Evolutionary conservation across 1,140 invertebrate species (phyloP), one percentile per base, ranked within the genome.

Genomic region (Drosophila obscura): DNA sequence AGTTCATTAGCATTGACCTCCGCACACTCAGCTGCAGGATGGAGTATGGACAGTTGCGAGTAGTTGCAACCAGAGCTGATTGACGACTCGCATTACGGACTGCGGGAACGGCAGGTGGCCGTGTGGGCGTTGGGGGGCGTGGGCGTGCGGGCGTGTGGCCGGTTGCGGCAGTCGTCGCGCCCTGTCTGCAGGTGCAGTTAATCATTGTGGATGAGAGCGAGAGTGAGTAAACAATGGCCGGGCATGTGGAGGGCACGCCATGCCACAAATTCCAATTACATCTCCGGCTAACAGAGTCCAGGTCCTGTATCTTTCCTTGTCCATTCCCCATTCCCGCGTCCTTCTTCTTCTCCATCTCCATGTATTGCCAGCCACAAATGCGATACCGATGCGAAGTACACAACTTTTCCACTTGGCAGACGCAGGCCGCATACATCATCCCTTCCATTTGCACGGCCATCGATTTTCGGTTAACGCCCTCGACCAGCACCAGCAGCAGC

Each of bases 61-160:
- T 94, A 94, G n/a, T 92, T 93, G 13, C 94, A 94, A 78, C 82
- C 84, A 2, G 64, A 76, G 26, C 93, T 94, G 67, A 80, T 91
- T 73, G 87, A 91, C 76, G 90, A 87, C 60, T 69, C 67, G 53
- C 64, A 90, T 65, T 91, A 83, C 67, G 64, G 66, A 31, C 50
- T 48, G 26, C 50, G 31, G 26, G 11, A 58, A 58, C 35, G 13
- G 35, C 35, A 39, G 35, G 35, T 39, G 31, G 31, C 9, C 3
- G 31, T 9, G 31, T 4, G 9, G 4, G 31, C 43, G n/a, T 56
- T 44, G 19, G 19, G 19, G 19, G 22, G 22, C 3, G 35, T 39
- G 35, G 11, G 11, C 4, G 35, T 9, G 35, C 1, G 11, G 1
- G 35, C 43, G n/a, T 56, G 39, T 24, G 22, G 22, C 22, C 3